Conservation (phyloP, 2,113 vertebrate genomes). For the Proteles cristata region DNA sequence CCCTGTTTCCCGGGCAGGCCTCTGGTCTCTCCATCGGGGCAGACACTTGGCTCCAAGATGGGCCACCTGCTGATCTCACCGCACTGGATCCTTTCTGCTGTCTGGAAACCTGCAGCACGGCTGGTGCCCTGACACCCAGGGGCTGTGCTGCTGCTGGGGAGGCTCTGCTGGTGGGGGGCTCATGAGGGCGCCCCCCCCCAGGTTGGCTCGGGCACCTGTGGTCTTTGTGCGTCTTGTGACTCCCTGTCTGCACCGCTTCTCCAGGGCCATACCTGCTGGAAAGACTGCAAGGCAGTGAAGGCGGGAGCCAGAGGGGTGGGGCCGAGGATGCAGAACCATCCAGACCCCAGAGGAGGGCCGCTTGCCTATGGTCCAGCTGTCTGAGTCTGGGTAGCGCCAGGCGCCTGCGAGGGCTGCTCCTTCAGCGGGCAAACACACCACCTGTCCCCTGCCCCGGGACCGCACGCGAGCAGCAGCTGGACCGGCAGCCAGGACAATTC, state of each 20-base stretch:
- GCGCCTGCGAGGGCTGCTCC: not conserved
- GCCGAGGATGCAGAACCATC: not conserved
- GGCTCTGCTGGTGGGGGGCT: not conserved
- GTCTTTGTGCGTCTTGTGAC: not conserved
- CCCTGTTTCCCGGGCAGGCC: not conserved
- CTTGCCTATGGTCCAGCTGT: not conserved
- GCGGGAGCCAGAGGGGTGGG: fast-evolving
- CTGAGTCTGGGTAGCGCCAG: not conserved
- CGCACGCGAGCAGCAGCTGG: not conserved
- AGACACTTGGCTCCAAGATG: slow-evolving; percentile 15
- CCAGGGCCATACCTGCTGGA: not conserved
- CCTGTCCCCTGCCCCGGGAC: not conserved
- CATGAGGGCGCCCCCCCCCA: too few species aligned
- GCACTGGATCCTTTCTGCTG: not conserved
- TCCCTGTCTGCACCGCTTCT: not conserved
- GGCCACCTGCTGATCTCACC: slow-evolving; percentile 43
- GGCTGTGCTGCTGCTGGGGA: not conserved
- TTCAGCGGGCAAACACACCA: not conserved
- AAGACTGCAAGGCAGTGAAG: not conserved
- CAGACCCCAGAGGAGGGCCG: not conserved
- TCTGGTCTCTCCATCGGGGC: not conserved
- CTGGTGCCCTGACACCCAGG: not conserved
- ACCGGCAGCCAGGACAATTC: not conserved
- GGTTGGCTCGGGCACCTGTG: not conserved
- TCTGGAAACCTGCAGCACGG: not conserved